Conservation (phyloP, 2,113 vertebrate species). For the Microcebus griseorufus region DNA sequence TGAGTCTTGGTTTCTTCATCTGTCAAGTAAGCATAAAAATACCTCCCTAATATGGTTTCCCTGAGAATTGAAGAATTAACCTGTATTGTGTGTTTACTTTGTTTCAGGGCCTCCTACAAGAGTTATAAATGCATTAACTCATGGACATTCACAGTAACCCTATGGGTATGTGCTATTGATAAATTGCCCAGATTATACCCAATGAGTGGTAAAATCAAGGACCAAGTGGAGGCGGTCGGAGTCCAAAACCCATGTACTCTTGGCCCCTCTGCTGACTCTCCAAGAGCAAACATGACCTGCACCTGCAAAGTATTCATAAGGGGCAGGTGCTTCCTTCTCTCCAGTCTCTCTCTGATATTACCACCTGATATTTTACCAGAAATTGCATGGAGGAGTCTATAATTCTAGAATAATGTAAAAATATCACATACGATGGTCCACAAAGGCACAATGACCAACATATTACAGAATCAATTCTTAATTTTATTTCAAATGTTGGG, state of each 20-base stretch:
- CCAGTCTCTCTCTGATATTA: background rate
- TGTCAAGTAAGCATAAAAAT: too few relatives aligned
- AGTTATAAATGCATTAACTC: fast-evolving
- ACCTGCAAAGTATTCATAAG: fast-evolving
- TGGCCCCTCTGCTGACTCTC: too few relatives aligned
- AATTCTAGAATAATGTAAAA: background rate
- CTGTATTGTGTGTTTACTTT: background rate
- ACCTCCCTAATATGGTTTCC: fast-evolving
- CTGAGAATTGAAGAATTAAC: background rate
- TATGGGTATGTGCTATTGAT: fast-evolving
- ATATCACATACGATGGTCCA: background rate
- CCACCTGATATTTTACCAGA: background rate
- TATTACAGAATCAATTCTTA: background rate
- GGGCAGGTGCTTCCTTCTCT: fast-evolving
- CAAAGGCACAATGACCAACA: background rate
- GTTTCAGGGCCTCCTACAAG: background rate
- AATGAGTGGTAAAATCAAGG: too few relatives aligned
- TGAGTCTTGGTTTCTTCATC: background rate
- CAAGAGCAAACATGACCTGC: fast-evolving
- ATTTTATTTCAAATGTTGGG: background rate
- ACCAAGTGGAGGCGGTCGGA: background rate
- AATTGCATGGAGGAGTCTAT: background rate
- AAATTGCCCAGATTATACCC: background rate
- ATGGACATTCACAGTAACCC: background rate
- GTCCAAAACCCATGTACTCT: background rate